Percentiles rank a stretch among this genome's conserved stretches.
Evolutionary conservation across 1,140 invertebrate species (phyloP).

Genomic region (Habropoda laboriosa): DNA sequence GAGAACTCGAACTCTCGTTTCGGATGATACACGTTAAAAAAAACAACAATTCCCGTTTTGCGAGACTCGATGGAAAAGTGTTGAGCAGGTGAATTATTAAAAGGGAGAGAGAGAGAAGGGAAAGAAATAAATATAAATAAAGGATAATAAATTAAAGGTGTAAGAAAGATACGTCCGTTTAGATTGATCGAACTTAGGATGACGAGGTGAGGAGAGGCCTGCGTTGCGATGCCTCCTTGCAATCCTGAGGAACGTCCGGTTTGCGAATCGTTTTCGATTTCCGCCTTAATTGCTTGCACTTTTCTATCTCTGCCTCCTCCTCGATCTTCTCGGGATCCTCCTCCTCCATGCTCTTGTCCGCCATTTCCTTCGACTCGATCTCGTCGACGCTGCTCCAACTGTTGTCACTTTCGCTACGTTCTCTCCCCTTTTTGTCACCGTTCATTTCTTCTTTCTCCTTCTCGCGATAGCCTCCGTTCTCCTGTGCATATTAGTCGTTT

Average conservation of each 20-base stretch:
- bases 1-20: neutral
- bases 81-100: neutral
- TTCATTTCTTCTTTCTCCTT: conserved; percentile 44
- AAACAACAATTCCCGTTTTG: neutral
- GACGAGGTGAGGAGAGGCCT: conserved; percentile 69
- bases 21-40: neutral
- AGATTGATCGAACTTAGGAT: conserved; percentile 28
- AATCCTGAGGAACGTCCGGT: conserved; percentile 44
- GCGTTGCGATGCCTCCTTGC: conserved; percentile 59
- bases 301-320: conserved; percentile 2
- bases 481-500: conserved; percentile 12
- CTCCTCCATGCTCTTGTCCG: conserved; percentile 42
- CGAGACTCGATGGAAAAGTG: neutral
- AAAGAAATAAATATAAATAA: no score
- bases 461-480: conserved; percentile 31
- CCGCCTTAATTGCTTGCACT: conserved; percentile 28
- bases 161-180: neutral
- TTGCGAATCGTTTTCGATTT: conserved; percentile 54
- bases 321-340: conserved; percentile 31
- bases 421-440: conserved; percentile 42
- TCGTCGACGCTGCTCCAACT: conserved; percentile 77
- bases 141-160: neutral
- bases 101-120: neutral
- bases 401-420: conserved; percentile 71
- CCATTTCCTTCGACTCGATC: conserved; percentile 45